These are phyloP conservation scores for Hyles euphorbiae DNA, from an alignment of 1,140 invertebrate genomes.

Conservation along the genomic window DNA sequence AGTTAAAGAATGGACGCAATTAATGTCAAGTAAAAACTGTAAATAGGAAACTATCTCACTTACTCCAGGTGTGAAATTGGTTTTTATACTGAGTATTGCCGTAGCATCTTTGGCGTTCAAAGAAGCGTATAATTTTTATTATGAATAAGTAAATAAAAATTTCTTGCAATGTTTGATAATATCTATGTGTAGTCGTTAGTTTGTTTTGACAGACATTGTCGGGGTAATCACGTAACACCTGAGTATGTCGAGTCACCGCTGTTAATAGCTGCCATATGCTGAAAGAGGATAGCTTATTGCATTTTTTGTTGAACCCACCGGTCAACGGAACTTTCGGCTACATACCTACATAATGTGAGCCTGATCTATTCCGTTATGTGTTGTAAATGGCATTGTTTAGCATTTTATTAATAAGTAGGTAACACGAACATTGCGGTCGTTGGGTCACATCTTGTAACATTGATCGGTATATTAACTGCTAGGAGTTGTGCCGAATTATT, in stretches of 20 bases:
- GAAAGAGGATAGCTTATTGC: constrained; percentile 8
- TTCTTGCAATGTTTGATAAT: background rate
- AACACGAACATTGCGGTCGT: background rate
- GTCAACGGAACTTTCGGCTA: constrained; percentile 10
- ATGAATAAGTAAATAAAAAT: no score
- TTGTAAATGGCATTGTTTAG: constrained; percentile 12
- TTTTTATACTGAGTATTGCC: no score
- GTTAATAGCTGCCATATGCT: constrained; percentile 7
- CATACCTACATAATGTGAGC: constrained; percentile 5
- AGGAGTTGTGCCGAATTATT: no score
- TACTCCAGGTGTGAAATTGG: no score
- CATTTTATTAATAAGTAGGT: constrained; percentile 10
- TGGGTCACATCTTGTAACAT: background rate
- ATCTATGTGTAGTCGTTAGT: background rate
- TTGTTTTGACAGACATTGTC: background rate
- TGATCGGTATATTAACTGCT: no score
- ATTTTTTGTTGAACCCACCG: constrained; percentile 7
- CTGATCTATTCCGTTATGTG: constrained; percentile 8
- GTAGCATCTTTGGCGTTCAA: no score
- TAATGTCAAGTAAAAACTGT: no score
- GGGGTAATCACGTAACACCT: background rate
- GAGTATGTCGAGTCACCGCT: constrained; percentile 4
- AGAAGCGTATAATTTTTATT: no score
- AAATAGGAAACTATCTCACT: no score
- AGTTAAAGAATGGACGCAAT: no score